Percentiles rank a stretch among this genome's conserved stretches.
Conservation (phyloP, 2,113 vertebrate species). For the Phycodurus eques region DNA sequence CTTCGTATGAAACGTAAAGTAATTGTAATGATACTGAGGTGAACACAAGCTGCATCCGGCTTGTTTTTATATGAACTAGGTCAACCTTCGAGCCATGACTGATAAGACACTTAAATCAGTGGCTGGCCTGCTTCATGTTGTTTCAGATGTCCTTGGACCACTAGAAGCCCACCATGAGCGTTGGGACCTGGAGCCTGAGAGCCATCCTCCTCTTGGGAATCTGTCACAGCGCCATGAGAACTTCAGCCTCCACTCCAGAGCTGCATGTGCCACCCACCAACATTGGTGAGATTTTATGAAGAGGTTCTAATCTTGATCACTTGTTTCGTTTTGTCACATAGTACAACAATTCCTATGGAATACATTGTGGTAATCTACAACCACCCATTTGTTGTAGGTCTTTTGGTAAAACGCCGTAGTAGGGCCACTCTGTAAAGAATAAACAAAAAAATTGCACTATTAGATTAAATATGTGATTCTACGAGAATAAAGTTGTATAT, state of each 20-base stretch:
- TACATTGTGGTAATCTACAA: not conserved
- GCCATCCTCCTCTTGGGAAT: conserved; percentile 66
- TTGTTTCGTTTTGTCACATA: too few species aligned
- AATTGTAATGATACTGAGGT: not conserved
- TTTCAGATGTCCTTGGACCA: conserved; percentile 38
- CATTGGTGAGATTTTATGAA: conserved; percentile 60
- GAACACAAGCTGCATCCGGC: not conserved
- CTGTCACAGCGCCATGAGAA: conserved; percentile 55
- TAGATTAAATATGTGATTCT: too few species aligned
- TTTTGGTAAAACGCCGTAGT: too few species aligned
- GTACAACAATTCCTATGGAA: not conserved
- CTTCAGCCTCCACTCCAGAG: conserved; percentile 61
- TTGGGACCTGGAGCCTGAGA: conserved; percentile 44
- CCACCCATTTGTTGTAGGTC: too few species aligned
- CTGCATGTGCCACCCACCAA: conserved; percentile 62
- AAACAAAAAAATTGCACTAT: too few species aligned
- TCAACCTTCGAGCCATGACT: conserved; percentile 35
- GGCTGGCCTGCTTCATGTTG: not conserved
- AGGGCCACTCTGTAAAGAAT: too few species aligned
- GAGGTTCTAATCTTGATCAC: not conserved
- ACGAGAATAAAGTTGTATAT: too few species aligned
- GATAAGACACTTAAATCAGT: not conserved
- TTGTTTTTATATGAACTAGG: not conserved
- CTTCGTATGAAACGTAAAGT: not conserved
- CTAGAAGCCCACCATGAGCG: conserved; percentile 55